Conservation (phyloP, 2,888 invertebrate genomes). For the Hypomecis punctinalis region DNA sequence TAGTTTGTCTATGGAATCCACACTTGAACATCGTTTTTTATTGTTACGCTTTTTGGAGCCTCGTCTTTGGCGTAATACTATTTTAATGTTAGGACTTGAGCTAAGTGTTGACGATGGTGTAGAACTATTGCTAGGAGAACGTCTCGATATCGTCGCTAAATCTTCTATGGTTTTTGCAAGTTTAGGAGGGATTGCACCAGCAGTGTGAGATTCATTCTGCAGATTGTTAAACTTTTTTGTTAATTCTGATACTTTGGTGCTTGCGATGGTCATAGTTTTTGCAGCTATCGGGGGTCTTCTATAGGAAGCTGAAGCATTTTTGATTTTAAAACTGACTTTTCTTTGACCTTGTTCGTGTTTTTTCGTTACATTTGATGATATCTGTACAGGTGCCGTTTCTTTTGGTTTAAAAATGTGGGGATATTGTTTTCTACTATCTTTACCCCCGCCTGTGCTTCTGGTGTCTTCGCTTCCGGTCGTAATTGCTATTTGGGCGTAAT, state of each 20-base stretch:
- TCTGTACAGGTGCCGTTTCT: slow-evolving; percentile 51
- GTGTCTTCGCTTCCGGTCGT: slow-evolving; percentile 75
- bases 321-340: slow-evolving; percentile 87
- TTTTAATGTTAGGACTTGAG: slow-evolving; percentile 81
- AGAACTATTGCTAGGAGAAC: slow-evolving; percentile 73
- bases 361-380: slow-evolving; percentile 61
- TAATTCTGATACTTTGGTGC: slow-evolving; percentile 87
- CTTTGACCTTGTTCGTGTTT: slow-evolving; percentile 73
- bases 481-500: slow-evolving; percentile 77
- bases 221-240: slow-evolving; percentile 89
- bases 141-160: slow-evolving; percentile 61
- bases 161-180: slow-evolving; percentile 82
- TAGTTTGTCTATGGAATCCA: slow-evolving; percentile 78
- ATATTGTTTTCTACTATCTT: slow-evolving; percentile 44
- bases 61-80: slow-evolving; percentile 73
- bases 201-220: slow-evolving; percentile 74
- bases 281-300: slow-evolving; percentile 72
- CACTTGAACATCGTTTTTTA: slow-evolving; percentile 80
- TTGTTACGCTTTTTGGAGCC: slow-evolving; percentile 78
- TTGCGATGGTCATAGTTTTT: slow-evolving; percentile 78
- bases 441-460: slow-evolving; percentile 80
- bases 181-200: slow-evolving; percentile 82
- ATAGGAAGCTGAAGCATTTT: slow-evolving; percentile 77
- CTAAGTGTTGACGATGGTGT: slow-evolving; percentile 78
- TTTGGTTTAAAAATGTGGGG: slow-evolving; percentile 49